Percentiles rank a stretch among this genome's conserved stretches.
These are phyloP conservation scores for Syndactyla subalaris DNA, from an alignment of 2,797 vertebrate species.

Conservation along the genomic window DNA sequence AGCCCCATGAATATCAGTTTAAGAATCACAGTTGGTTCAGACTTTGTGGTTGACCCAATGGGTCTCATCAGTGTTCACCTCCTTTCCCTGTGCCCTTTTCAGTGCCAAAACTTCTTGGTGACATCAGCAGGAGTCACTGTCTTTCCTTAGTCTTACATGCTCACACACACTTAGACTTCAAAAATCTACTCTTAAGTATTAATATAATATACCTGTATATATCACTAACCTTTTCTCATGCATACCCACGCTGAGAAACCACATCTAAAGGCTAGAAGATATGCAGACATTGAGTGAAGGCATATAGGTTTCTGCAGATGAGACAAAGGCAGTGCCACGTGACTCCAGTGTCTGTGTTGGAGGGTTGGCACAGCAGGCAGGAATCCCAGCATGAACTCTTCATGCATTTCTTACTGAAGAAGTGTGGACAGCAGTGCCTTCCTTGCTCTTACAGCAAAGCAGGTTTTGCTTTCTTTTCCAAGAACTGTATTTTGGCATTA, in stretches of 20 bases:
- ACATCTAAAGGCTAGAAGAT: not conserved
- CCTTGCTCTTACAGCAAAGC: not conserved
- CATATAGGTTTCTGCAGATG: not conserved
- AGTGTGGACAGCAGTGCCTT: not conserved
- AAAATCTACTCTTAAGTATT: not conserved
- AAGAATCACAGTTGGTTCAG: not conserved
- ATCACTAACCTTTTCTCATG: not conserved
- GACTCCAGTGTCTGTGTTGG: accelerated
- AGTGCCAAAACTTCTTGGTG: not conserved
- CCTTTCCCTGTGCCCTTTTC: not conserved
- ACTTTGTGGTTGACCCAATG: not conserved
- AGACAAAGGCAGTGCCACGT: not conserved
- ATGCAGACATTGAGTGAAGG: not conserved
- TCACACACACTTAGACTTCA: not conserved
- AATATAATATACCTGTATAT: not conserved
- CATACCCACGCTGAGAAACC: not conserved
- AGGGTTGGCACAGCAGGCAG: not conserved
- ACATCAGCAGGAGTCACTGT: not conserved
- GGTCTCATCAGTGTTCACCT: not conserved
- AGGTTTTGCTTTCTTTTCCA: not conserved
- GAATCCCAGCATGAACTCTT: not conserved
- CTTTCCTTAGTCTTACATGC: not conserved
- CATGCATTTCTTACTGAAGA: not conserved
- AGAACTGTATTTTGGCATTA: not conserved
- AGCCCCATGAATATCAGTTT: not conserved